phyloP scores from a whole-genome alignment of 2,797 vertebrate species.

The Eupleurogrammus muticus region DNA sequence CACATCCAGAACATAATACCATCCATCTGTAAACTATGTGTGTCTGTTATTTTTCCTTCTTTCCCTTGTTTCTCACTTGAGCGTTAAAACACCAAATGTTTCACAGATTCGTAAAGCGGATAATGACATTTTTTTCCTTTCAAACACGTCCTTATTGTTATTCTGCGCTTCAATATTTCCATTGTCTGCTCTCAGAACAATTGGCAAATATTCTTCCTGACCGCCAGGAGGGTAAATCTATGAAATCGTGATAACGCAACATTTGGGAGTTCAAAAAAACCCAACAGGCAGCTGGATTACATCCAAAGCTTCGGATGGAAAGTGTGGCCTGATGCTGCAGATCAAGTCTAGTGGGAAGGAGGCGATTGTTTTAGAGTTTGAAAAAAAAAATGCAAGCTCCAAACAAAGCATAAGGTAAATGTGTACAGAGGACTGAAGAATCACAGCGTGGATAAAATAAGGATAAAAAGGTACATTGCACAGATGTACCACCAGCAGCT shows the following conservation, averaged over 20 bases:
- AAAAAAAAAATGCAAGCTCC: background rate
- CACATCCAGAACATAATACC: conserved; percentile 24
- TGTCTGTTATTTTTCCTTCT: background rate
- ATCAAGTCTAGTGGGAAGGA: conserved; percentile 16
- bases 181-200: background rate
- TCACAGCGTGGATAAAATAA: conserved; percentile 59
- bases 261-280: conserved; percentile 25
- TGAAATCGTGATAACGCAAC: conserved; percentile 33
- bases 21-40: conserved; percentile 19
- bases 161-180: background rate
- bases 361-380: conserved; percentile 28
- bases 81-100: background rate
- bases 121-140: background rate
- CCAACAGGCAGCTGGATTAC: conserved; percentile 28
- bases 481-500: conserved; percentile 41
- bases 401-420: conserved; percentile 58
- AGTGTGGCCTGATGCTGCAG: conserved; percentile 26
- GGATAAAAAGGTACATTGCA: conserved; percentile 44
- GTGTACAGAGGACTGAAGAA: conserved; percentile 33
- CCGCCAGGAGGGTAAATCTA: conserved; percentile 18
- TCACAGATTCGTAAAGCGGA: conserved; percentile 8
- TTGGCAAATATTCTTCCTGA: background rate
- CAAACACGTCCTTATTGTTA: background rate
- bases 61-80: background rate
- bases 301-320: conserved; percentile 25